Evolutionary conservation across 2,113 vertebrate species (phyloP), one percentile per base, ranked within the genome.

Genomic region (Trematocara variabile): DNA sequence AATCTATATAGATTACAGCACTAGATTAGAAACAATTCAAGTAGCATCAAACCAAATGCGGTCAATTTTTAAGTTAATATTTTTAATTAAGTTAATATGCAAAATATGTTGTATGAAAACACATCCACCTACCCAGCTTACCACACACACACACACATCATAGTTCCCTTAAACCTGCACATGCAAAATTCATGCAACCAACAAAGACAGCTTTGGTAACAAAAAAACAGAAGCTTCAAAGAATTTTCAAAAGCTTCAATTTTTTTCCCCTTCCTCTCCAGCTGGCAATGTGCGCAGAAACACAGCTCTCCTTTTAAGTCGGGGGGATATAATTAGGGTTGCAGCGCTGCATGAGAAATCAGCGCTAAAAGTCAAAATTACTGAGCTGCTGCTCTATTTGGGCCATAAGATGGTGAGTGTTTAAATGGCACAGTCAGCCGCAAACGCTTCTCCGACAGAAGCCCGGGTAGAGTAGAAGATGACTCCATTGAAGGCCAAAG

Each of bases 181-280:
- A 93, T 93, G 83, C 89, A 93, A 93, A 85, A 94, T 93, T 89
- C 88, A 92, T 93, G 86, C 46, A 12, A 82, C 80, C 89, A 89
- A 93, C 92, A 94, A 93, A 93, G 90, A 78, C 70, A 46, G 88
- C 93, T 95, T 95, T 94, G 93, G 93, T 87, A 89, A 90, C 88
- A 82, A 92, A 88, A 91, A 90, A 90, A 65, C 1, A 1, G 41
- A 82, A 86, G 84, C 91, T 93, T 94, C 93, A 93, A 95, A 92
- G 90, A 85, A 73, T 84, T 92, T 92, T 93, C 88, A 84, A 87
- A 90, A 86, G 83, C 90, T 85, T 86, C 30, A 37, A 20, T 78
- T 85, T 83, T 70, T 56, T 75, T 8, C 5, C 6, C 14, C n/a
- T 50, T 46, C 55, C 79, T 77, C 28, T 68, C 25, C 78, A 30